phyloP scores from a whole-genome alignment of 2,888 invertebrate genomes.

The Matsumyia berberina region DNA sequence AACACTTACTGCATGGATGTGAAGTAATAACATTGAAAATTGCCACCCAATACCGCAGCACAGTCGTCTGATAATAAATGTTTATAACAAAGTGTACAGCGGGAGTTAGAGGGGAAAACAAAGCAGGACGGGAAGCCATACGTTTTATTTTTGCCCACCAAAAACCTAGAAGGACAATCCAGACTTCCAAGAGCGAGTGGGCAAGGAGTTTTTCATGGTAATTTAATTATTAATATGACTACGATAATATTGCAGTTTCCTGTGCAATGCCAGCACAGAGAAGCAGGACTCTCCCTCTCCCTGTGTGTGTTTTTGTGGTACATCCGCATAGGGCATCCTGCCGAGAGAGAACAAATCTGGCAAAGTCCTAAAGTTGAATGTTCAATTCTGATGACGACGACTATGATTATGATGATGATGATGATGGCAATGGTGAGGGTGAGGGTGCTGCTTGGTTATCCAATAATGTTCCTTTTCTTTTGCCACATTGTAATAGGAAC shows the following conservation, averaged over 20 bases:
- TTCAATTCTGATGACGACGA: slow-evolving; percentile 66
- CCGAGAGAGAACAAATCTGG: slow-evolving; percentile 54
- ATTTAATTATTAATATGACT: slow-evolving; percentile 75
- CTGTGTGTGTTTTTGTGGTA: slow-evolving; percentile 51
- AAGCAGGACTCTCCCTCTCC: not conserved
- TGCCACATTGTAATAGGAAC: slow-evolving; percentile 66
- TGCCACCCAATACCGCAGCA: slow-evolving; percentile 51
- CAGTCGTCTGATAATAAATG: slow-evolving; percentile 54
- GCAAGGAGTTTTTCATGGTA: slow-evolving; percentile 49
- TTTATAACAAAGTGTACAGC: slow-evolving; percentile 31
- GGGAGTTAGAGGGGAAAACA: slow-evolving; percentile 10
- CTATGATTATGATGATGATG: slow-evolving; percentile 27
- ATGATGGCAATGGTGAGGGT: slow-evolving; percentile 3
- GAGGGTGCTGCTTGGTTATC: no score
- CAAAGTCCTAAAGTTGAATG: slow-evolving; percentile 69
- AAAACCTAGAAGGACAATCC: slow-evolving; percentile 14
- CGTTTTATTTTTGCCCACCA: slow-evolving; percentile 55
- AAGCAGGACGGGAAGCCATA: slow-evolving; percentile 61
- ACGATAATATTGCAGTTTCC: slow-evolving; percentile 69
- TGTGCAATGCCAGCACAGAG: slow-evolving; percentile 4
- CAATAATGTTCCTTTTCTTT: slow-evolving; percentile 64
- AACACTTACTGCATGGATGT: slow-evolving; percentile 42
- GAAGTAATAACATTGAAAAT: slow-evolving; percentile 44
- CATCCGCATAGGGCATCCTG: not conserved
- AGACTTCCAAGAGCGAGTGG: not conserved